Evolutionary conservation across 2,113 vertebrate species (phyloP), one percentile per base, ranked within the genome.

Genomic region (Aleadryas rufinucha): DNA sequence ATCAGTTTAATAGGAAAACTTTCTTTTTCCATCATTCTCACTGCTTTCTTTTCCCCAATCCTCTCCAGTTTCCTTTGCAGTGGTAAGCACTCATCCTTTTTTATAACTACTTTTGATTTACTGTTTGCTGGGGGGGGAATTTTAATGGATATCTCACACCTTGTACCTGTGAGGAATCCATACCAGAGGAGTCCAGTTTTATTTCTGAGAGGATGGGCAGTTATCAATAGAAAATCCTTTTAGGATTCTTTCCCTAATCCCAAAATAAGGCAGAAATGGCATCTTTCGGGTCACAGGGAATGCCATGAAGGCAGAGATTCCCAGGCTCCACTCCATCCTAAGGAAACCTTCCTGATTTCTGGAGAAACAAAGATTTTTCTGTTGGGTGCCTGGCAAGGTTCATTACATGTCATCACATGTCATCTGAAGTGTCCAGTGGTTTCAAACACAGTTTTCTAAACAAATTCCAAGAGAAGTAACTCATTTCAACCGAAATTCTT

Each of bases 21-120:
- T 94, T 80, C 27, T 70, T 96, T 91, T 94, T n/a, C 79, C 60
- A 47, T 52, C 22, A n/a, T 70, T 93, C 53, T 88, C 89, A 68
- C 57, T 61, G 50, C 4, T 17, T 75, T 85, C 44, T 90, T 89
- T 88, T 53, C 81, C 75, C 49, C 75, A 63, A 1, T 74, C 76
- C 66, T 86, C 77, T 84, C 61, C 21, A 52, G 37, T 93, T 89
- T 85, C 59, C 74, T 70, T 84, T 77, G 65, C 75, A 72, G 31
- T 57, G 42, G 84, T 24, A 60, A 21, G 69, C 1, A 20, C 13
- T 59, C 30, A 41, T 14, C 37, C 61, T 42, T 72, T 79, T 50
- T 50, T 52, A 72, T 27, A 82, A 93, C 23, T 53, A 37, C 26
- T 30, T 28, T 50, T 6, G 5, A 56, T 63, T 47, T 18, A 27